Percentiles rank a stretch among this genome's conserved stretches.
Conservation (phyloP, 1,140 invertebrate genomes). For the Prorops nasuta region DNA sequence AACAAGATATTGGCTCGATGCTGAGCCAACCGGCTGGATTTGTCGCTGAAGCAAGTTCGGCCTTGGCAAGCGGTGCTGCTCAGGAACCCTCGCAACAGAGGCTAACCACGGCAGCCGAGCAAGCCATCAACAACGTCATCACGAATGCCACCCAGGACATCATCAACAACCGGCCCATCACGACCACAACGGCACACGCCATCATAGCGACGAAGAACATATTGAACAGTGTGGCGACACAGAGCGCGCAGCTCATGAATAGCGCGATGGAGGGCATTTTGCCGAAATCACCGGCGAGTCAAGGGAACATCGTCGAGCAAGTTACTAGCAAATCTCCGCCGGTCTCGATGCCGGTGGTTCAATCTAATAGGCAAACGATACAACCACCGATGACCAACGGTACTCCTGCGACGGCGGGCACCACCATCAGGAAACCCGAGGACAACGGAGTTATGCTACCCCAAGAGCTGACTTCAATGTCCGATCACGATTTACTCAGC, state of each 20-base stretch:
- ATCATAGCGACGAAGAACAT: constrained; percentile 55
- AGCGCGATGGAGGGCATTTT: constrained; percentile 51
- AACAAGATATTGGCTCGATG: constrained; percentile 52
- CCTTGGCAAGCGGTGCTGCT: constrained; percentile 46
- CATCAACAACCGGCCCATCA: constrained; percentile 51
- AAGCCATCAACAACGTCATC: constrained; percentile 52
- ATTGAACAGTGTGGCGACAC: constrained; percentile 50
- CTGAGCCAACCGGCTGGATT: constrained; percentile 48
- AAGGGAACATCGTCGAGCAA: constrained; percentile 47
- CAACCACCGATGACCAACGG: constrained; percentile 37
- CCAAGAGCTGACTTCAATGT: constrained; percentile 76
- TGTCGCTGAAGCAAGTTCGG: constrained; percentile 51
- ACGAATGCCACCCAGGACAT: constrained; percentile 53
- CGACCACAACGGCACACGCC: constrained; percentile 50
- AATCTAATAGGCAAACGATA: constrained; percentile 33
- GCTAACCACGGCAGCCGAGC: constrained; percentile 49
- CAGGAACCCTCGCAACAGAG: constrained; percentile 50
- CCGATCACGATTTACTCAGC: constrained; percentile 79
- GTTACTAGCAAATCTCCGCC: constrained; percentile 45
- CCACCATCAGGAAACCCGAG: constrained; percentile 43
- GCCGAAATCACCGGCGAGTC: constrained; percentile 46
- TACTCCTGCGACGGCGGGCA: constrained; percentile 18
- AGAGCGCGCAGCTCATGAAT: constrained; percentile 54
- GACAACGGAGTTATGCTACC: constrained; percentile 57
- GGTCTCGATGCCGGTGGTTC: constrained; percentile 29